Evolutionary conservation across 2,888 invertebrate species (phyloP).

Genomic region (Acanthosepion lycidas): DNA sequence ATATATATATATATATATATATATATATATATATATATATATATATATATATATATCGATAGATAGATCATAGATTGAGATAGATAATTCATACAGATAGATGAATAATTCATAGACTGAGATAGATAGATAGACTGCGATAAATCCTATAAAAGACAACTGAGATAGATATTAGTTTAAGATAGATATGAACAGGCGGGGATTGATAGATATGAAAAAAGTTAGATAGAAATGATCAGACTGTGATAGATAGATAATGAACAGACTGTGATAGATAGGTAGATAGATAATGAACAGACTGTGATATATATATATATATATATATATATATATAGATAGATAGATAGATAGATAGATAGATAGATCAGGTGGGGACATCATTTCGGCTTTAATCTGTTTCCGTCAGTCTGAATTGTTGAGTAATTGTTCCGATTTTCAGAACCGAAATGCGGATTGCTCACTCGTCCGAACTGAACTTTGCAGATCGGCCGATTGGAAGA

Average conservation of each 20-base stretch:
- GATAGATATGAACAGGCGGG: too few species aligned
- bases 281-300: background rate
- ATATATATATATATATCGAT: too few species aligned
- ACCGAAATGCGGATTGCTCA: background rate
- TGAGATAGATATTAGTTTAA: too few species aligned
- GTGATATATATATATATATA: too few species aligned
- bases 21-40: too few species aligned
- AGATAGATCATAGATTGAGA: too few species aligned
- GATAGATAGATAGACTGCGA: too few species aligned
- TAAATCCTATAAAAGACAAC: too few species aligned
- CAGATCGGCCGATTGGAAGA: background rate
- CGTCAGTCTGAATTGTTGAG: slow-evolving; percentile 33
- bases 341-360: background rate
- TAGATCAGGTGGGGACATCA: background rate
- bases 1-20: too few species aligned
- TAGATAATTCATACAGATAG: too few species aligned
- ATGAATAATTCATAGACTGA: too few species aligned
- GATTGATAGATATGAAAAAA: too few species aligned
- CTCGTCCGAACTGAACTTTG: slow-evolving; percentile 33
- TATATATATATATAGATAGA: background rate
- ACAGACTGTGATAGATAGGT: background rate
- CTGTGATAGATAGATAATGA: background rate
- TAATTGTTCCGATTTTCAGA: background rate
- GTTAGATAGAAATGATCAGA: background rate
- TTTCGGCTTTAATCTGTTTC: background rate